Conservation (phyloP, 2,888 invertebrate genomes). For the Junonia oenone region DNA sequence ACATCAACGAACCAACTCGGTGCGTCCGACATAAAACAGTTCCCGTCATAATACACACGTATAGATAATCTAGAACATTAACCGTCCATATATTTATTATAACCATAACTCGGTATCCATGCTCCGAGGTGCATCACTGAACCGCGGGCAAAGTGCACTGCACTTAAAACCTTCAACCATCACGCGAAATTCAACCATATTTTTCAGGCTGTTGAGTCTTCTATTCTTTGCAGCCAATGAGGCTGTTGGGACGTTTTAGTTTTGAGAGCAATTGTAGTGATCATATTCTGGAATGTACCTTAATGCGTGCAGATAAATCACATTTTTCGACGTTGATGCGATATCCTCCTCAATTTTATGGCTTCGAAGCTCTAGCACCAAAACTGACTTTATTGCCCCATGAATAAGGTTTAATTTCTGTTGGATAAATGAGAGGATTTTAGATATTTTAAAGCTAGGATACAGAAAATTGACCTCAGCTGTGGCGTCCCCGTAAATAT, state of each 20-base stretch:
- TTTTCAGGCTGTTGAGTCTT: slow-evolving; percentile 12
- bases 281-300: slow-evolving; percentile 49
- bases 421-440: slow-evolving; percentile 26
- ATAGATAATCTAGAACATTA: slow-evolving; percentile 72
- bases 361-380: slow-evolving; percentile 26
- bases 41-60: slow-evolving; percentile 13
- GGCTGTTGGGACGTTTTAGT: slow-evolving; percentile 34
- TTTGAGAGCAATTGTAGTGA: slow-evolving; percentile 13
- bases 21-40: slow-evolving; percentile 22
- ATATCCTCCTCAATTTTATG: slow-evolving; percentile 48
- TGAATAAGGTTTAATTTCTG: slow-evolving; percentile 29
- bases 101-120: slow-evolving; percentile 71
- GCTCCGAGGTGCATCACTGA: slow-evolving; percentile 67
- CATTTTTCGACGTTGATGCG: slow-evolving; percentile 41
- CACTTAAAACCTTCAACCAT: slow-evolving; percentile 44
- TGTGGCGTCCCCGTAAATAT: slow-evolving; percentile 70
- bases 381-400: slow-evolving; percentile 28
- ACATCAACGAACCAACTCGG: background rate
- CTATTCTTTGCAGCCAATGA: slow-evolving; percentile 9
- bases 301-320: slow-evolving; percentile 44
- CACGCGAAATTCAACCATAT: slow-evolving; percentile 33
- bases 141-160: slow-evolving; percentile 64
- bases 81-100: slow-evolving; percentile 75
- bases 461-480: slow-evolving; percentile 70
- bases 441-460: slow-evolving; percentile 36